Evolutionary conservation across 2,797 vertebrate genomes (phyloP).

Genomic region (Notamacropus eugenii): DNA sequence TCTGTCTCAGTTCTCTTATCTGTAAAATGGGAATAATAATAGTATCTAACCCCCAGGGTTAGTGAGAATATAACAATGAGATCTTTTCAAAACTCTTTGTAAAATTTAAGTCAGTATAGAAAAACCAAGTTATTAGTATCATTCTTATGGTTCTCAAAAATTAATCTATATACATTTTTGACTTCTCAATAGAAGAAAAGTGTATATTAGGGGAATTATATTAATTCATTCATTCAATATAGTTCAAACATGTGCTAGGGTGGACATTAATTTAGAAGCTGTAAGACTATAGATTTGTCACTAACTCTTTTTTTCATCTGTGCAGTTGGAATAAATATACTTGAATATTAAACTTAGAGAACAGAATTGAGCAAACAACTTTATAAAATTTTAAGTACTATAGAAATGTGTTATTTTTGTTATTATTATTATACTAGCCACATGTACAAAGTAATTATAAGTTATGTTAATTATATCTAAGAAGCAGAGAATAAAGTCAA

Average conservation of each 20-base stretch:
- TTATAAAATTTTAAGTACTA: neutral
- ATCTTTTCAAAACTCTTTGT: no score
- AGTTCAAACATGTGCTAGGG: neutral
- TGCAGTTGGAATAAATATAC: neutral
- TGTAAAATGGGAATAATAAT: no score
- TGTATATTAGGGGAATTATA: neutral
- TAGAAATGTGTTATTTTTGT: neutral
- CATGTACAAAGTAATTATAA: neutral
- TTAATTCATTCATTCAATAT: neutral
- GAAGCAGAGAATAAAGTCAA: neutral
- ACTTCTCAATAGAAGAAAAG: neutral
- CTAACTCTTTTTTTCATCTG: neutral
- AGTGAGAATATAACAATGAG: no score
- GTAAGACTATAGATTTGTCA: neutral
- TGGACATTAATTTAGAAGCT: neutral
- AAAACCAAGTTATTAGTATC: no score
- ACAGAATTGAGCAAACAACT: neutral
- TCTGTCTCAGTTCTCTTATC: no score
- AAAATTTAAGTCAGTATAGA: no score
- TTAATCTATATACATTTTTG: no score
- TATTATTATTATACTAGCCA: neutral
- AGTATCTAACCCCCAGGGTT: no score
- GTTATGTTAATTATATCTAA: neutral
- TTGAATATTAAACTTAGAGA: neutral
- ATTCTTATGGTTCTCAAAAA: no score